Evolutionary conservation across 1,140 invertebrate species (phyloP).

Genomic region (Heliconius hewitsoni): DNA sequence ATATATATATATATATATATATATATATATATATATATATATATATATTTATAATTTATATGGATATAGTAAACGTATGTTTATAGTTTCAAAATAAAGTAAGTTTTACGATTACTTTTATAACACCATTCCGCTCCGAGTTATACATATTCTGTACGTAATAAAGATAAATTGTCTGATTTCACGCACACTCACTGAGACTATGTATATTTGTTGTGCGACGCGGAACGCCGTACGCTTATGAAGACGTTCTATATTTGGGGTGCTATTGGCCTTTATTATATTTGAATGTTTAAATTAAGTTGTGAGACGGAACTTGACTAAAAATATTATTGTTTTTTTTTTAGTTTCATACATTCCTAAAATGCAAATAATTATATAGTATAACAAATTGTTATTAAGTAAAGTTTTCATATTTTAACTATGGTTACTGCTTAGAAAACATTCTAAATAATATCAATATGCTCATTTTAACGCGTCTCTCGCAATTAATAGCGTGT

Average conservation of each 20-base stretch:
- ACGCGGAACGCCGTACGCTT: not conserved
- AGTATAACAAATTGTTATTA: too few relatives aligned
- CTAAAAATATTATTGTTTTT: not conserved
- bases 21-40: too few relatives aligned
- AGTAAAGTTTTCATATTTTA: too few relatives aligned
- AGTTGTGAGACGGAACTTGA: not conserved
- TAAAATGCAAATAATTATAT: not conserved
- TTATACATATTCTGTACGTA: conserved; percentile 33
- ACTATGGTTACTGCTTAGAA: too few relatives aligned
- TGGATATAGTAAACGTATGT: not conserved
- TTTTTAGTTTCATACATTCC: not conserved
- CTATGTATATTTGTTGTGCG: not conserved
- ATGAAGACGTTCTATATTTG: not conserved
- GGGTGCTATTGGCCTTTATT: not conserved
- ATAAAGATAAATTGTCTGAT: conserved; percentile 41
- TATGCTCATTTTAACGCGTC: too few relatives aligned
- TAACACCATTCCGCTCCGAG: conserved; percentile 22
- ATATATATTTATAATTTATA: not conserved
- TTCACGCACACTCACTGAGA: conserved; percentile 7
- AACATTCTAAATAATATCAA: too few relatives aligned
- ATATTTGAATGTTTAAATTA: not conserved
- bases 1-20: too few relatives aligned
- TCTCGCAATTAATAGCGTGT: too few relatives aligned
- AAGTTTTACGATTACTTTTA: conserved; percentile 9
- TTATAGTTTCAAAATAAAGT: conserved; percentile 11